Evolutionary conservation across 2,888 invertebrate species (phyloP).

Genomic region (Heliconius aoede): DNA sequence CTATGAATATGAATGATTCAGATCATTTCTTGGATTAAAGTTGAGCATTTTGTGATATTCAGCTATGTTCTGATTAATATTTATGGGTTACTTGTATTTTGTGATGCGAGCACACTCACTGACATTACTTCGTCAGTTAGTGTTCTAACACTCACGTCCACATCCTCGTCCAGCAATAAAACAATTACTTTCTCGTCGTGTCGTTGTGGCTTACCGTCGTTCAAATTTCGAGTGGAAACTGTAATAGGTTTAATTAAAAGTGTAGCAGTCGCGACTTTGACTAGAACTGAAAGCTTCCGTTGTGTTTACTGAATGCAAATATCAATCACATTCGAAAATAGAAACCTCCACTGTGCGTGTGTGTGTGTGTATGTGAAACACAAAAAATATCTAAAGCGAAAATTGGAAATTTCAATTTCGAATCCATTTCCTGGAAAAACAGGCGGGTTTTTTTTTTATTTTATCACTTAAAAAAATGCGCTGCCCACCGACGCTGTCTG

Average conservation of each 20-base stretch:
- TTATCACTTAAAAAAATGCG: conserved; percentile 67
- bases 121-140: not conserved
- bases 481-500: conserved; percentile 63
- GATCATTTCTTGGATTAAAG: conserved; percentile 76
- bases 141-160: not conserved
- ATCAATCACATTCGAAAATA: conserved; percentile 30
- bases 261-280: conserved; percentile 5
- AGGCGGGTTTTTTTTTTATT: conserved; percentile 71
- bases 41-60: conserved; percentile 52
- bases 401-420: conserved; percentile 77
- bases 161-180: not conserved
- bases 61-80: conserved; percentile 30
- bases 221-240: conserved; percentile 9
- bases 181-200: not conserved
- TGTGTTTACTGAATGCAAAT: conserved; percentile 19
- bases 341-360: conserved; percentile 23
- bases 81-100: conserved; percentile 8
- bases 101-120: not conserved
- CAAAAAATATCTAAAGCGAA: conserved; percentile 53
- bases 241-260: conserved; percentile 19
- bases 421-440: conserved; percentile 78
- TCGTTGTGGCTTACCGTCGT: not conserved
- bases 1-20: conserved; percentile 82
- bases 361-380: conserved; percentile 32
- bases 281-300: conserved; percentile 14